phyloP scores from a whole-genome alignment of 2,797 vertebrate genomes.

The Trichosurus vulpecula region DNA sequence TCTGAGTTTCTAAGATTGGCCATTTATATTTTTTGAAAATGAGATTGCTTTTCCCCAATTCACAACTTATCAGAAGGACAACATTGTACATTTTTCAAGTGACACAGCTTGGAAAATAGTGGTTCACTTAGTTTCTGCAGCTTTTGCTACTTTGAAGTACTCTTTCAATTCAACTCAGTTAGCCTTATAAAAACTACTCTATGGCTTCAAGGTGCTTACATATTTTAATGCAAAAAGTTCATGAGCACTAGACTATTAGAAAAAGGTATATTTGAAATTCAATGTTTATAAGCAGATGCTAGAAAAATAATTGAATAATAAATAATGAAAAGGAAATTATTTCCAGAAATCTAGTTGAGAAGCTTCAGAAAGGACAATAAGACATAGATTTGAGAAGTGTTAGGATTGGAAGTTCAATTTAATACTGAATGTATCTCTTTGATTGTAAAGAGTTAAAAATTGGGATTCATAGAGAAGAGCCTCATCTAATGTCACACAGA shows the following conservation, averaged over 20 bases:
- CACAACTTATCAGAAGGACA: not conserved
- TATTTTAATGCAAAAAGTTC: not conserved
- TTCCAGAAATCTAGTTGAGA: not conserved
- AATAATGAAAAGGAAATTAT: not conserved
- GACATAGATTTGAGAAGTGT: not conserved
- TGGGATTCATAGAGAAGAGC: not conserved
- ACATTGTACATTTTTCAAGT: not conserved
- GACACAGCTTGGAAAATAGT: not conserved
- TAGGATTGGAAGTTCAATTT: not conserved
- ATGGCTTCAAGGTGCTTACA: not conserved
- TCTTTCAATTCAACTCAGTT: not conserved
- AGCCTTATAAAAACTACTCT: not conserved
- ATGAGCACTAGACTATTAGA: not conserved
- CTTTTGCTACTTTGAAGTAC: not conserved
- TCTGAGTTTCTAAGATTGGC: constrained; percentile 23
- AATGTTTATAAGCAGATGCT: not conserved
- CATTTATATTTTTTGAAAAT: constrained; percentile 5
- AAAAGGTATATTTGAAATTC: not conserved
- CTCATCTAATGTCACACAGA: not conserved
- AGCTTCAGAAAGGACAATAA: not conserved
- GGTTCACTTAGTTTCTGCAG: not conserved
- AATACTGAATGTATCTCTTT: not conserved
- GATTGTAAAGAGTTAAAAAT: not conserved
- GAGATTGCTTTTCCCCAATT: not conserved
- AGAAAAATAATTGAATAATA: not conserved